Base-by-base conservation (phyloP, 2,113 vertebrate genomes). In the Phoenicopterus ruber region DNA sequence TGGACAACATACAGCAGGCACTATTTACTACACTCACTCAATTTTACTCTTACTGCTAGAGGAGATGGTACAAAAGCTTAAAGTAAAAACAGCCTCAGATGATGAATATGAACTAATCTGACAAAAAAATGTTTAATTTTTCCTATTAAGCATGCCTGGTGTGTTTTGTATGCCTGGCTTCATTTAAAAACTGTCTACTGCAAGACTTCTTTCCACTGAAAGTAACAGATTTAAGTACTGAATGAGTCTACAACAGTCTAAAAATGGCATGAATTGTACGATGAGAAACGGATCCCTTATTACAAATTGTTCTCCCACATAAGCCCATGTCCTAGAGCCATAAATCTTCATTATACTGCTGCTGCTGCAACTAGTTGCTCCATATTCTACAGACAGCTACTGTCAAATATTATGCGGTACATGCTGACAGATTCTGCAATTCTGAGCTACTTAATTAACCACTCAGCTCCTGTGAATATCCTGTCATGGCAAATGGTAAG, bases 391-490 rank as follows among this genome's bases (percentile, higher is more conserved):
- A 76, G 55, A 38, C 63, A 81, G 49, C 77, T 52, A 58, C 70
- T 61, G 66, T 24, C 90, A 82, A 82, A 79, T n/a, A 67, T 15
- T 14, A 38, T 0, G 32, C 0, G 0, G 76, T 18, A 69, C 77
- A 19, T 6, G 36, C 73, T 71, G 74, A 47, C 52, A 73, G 58
- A 57, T 47, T 69, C 7, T 46, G 47, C 54, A 44, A 11, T 73
- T 93, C 13, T 69, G 21, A 83, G 67, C 59, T 83, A 61, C 49
- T 63, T 90, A 73, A 91, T 83, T 67, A 94, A 65, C 58, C 24
- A 46, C 81, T 70, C 77, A 3, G n/a, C 73, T 87, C 83, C 52
- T 73, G 70, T 59, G 66, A 69, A 36, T 31, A 86, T 10, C 47
- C 44, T 1, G 0, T 11, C 38, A 13, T 0, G 6, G 34, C 84